phyloP scores from a whole-genome alignment of 2,888 invertebrate species.

The Hartigia nigra region DNA sequence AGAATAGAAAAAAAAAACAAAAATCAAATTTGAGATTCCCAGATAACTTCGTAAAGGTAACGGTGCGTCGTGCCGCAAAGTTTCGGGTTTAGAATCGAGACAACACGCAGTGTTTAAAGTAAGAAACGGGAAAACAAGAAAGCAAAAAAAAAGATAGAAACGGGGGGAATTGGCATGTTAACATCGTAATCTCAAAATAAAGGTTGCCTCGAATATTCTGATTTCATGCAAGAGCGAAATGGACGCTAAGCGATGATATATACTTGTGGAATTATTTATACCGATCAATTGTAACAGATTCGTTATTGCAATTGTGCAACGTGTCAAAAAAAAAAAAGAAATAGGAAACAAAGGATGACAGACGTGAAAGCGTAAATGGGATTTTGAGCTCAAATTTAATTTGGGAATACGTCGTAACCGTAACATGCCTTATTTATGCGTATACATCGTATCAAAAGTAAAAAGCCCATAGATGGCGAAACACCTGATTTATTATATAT shows the following conservation, averaged over 20 bases:
- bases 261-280: too few relatives aligned
- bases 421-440: background rate
- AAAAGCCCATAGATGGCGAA: background rate
- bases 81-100: background rate
- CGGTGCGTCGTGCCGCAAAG: background rate
- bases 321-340: background rate
- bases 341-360: background rate
- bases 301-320: background rate
- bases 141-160: background rate
- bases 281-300: background rate
- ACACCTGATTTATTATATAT: background rate
- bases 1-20: constrained; percentile 36
- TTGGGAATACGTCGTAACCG: background rate
- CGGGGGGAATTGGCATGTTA: background rate
- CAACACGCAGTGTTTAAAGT: background rate
- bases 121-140: background rate
- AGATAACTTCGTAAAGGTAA: constrained; percentile 4
- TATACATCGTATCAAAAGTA: background rate
- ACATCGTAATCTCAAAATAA: constrained; percentile 1
- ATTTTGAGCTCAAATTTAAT: background rate
- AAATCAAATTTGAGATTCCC: constrained; percentile 15
- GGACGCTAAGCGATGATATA: background rate
- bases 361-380: background rate
- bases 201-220: background rate
- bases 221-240: background rate